Conservation (phyloP, 2,113 vertebrate species). For the Cheirogaleus medius region DNA sequence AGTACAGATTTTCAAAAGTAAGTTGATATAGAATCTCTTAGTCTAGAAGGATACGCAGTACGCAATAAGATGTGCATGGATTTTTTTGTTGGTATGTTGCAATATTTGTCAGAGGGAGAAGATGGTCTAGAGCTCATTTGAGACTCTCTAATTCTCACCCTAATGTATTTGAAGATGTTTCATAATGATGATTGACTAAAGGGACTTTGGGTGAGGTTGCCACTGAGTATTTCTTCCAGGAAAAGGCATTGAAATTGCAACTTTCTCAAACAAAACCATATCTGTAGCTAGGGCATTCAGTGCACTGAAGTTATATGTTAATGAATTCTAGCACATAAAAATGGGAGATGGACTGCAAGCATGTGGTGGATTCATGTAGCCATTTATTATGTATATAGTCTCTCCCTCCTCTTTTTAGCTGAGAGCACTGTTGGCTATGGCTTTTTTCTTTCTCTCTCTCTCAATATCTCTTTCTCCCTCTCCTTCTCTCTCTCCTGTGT, state of each 20-base stretch:
- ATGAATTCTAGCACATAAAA: not conserved
- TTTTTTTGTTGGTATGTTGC: not conserved
- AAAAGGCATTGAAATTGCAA: not conserved
- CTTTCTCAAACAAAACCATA: not conserved
- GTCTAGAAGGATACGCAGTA: not conserved
- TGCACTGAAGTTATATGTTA: not conserved
- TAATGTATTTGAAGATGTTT: not conserved
- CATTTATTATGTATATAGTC: not conserved
- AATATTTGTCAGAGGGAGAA: not conserved
- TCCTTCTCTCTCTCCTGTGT: accelerated
- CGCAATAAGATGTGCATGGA: not conserved
- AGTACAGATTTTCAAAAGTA: not conserved
- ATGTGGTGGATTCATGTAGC: not conserved
- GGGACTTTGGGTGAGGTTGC: not conserved
- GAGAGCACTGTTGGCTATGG: not conserved
- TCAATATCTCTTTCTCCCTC: not conserved
- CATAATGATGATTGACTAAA: not conserved
- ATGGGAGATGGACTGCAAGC: not conserved
- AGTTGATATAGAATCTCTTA: not conserved
- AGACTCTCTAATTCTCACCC: not conserved
- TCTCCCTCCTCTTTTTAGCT: not conserved
- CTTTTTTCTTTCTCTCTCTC: not conserved
- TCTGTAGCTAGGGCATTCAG: not conserved
- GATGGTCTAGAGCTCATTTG: not conserved
- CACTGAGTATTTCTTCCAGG: not conserved